Percentiles rank a stretch among this genome's conserved stretches.
Conservation (phyloP, 2,113 vertebrate species). For the Nibea albiflora region DNA sequence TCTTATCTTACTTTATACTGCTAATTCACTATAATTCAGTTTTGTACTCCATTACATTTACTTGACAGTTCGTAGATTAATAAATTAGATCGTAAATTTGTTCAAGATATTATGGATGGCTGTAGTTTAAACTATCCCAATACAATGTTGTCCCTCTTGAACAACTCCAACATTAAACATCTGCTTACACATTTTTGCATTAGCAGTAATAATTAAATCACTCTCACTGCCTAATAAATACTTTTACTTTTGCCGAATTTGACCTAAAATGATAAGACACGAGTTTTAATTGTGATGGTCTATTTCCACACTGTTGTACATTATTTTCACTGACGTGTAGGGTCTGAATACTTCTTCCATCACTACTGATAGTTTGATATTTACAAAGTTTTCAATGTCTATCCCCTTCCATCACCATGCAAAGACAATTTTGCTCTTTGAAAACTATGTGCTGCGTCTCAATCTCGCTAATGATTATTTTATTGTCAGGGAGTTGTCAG, state of each 20-base stretch:
- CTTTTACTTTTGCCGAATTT: neutral
- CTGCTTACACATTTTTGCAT: too few relatives aligned
- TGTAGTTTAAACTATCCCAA: too few relatives aligned
- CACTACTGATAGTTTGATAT: neutral
- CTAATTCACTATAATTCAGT: too few relatives aligned
- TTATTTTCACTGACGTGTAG: neutral
- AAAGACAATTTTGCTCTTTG: slow-evolving; percentile 26
- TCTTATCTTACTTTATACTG: too few relatives aligned
- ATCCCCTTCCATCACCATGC: slow-evolving; percentile 29
- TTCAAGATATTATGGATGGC: neutral
- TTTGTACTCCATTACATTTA: too few relatives aligned
- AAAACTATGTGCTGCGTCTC: slow-evolving; percentile 29
- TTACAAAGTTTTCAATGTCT: slow-evolving; percentile 18
- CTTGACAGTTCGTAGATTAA: neutral
- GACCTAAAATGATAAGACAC: neutral
- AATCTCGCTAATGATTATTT: slow-evolving; percentile 80
- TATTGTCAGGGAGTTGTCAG: slow-evolving; percentile 73
- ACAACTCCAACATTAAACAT: too few relatives aligned
- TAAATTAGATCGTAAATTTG: neutral
- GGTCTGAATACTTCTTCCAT: neutral
- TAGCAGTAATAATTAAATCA: neutral
- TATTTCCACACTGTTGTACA: neutral
- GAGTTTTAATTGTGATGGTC: neutral
- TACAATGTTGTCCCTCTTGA: neutral
- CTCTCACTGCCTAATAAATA: neutral